These are phyloP conservation scores for Solenopsis invicta DNA, from an alignment of 1,140 invertebrate genomes.

Conservation along the genomic window DNA sequence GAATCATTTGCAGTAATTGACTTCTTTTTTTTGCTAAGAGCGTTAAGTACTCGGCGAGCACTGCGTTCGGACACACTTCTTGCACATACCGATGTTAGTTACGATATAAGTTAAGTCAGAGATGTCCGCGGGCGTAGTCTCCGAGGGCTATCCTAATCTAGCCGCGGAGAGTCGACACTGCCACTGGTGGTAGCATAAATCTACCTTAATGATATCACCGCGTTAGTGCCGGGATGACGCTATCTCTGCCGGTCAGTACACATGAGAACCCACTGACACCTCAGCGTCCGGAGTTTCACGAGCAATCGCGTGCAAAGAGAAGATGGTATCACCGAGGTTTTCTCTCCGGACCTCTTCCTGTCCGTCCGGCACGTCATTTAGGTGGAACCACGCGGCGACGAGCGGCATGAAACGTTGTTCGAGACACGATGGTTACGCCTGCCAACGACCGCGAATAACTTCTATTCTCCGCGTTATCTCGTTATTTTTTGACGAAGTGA, in stretches of 20 bases:
- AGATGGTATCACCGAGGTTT: slow-evolving; percentile 78
- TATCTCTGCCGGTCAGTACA: slow-evolving; percentile 79
- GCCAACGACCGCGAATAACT: slow-evolving; percentile 40
- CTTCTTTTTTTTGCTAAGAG: slow-evolving; percentile 5
- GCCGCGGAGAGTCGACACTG: slow-evolving; percentile 32
- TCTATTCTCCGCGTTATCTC: not conserved
- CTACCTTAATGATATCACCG: slow-evolving; percentile 83
- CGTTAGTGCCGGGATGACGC: slow-evolving; percentile 77
- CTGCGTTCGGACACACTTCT: not conserved
- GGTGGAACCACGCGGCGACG: slow-evolving; percentile 39
- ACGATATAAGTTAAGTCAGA: slow-evolving; percentile 28
- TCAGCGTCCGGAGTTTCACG: slow-evolving; percentile 75
- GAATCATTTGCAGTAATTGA: not conserved
- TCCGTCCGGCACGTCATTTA: slow-evolving; percentile 53
- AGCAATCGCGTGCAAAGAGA: slow-evolving; percentile 73
- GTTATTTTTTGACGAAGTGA: not conserved
- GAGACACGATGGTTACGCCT: slow-evolving; percentile 32
- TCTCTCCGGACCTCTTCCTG: slow-evolving; percentile 55
- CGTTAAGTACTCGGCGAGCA: slow-evolving; percentile 17
- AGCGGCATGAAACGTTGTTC: slow-evolving; percentile 12
- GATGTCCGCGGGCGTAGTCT: slow-evolving; percentile 42
- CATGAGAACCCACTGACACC: slow-evolving; percentile 84
- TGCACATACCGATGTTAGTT: slow-evolving; percentile 10
- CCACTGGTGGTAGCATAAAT: slow-evolving; percentile 80
- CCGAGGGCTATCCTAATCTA: slow-evolving; percentile 66